phyloP scores from a whole-genome alignment of 2,888 invertebrate species.

The Tenthredo scrophulariae region DNA sequence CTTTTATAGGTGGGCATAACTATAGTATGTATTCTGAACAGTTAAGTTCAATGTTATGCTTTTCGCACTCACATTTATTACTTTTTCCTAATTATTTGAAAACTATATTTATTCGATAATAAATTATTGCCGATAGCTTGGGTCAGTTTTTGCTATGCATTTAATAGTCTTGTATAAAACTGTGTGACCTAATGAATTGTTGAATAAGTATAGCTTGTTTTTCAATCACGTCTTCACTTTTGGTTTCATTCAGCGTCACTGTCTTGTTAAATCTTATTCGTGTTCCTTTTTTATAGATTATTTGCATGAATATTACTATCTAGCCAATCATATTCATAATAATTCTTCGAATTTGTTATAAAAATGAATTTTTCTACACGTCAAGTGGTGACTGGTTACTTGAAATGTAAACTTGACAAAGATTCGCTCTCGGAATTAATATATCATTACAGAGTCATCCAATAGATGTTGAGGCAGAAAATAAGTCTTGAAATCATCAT shows the following conservation, averaged over 20 bases:
- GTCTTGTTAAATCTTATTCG: neutral
- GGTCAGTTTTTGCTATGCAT: neutral
- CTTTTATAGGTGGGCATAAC: conserved; percentile 69
- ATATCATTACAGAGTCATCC: neutral
- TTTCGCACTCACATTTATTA: conserved; percentile 60
- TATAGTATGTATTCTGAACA: conserved; percentile 71
- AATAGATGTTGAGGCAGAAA: neutral
- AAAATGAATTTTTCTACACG: neutral
- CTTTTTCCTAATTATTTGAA: conserved; percentile 12
- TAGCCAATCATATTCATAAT: neutral
- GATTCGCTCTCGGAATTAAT: neutral
- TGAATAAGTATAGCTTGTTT: conserved; percentile 23
- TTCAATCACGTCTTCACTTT: neutral
- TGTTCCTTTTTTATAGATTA: neutral
- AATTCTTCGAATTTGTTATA: neutral
- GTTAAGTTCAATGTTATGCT: conserved; percentile 66
- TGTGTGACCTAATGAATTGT: neutral
- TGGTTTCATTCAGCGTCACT: neutral
- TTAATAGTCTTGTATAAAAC: neutral
- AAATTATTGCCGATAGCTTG: neutral
- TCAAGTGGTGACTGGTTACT: neutral
- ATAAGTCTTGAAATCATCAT: neutral
- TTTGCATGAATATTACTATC: neutral
- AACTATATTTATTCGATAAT: conserved; percentile 40
- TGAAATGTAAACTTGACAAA: neutral